Evolutionary conservation across 2,113 vertebrate genomes (phyloP).

Genomic region (Chlorodrepanis virens): DNA sequence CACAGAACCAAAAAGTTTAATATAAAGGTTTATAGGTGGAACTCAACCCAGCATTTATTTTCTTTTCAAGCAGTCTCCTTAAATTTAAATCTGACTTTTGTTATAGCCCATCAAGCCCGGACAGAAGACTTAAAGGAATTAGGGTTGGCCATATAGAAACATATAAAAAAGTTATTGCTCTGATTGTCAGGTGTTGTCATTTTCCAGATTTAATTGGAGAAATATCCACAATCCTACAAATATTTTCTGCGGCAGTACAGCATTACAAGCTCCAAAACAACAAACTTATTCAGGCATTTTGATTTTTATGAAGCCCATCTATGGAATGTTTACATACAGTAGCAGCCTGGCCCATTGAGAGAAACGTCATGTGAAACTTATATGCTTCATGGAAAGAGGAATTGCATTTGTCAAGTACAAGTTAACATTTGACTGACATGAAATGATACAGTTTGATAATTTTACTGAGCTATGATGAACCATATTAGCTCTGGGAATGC

Average conservation of each 20-base stretch:
- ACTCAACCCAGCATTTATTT: not conserved
- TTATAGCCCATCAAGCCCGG: not conserved
- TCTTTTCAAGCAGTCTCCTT: not conserved
- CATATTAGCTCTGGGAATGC: not conserved
- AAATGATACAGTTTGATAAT: not conserved
- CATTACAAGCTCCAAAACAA: not conserved
- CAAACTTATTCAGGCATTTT: not conserved
- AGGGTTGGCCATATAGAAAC: not conserved
- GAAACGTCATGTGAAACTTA: not conserved
- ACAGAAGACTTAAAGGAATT: not conserved
- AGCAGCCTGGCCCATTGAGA: not conserved
- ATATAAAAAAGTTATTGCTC: not conserved
- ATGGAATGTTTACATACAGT: not conserved
- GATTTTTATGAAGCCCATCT: not conserved
- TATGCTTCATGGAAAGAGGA: not conserved
- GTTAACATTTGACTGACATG: not conserved
- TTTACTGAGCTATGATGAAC: not conserved
- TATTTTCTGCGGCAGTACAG: not conserved
- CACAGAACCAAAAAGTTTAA: not conserved
- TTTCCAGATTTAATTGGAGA: not conserved
- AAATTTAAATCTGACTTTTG: not conserved
- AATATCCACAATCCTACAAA: not conserved
- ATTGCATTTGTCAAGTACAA: not conserved
- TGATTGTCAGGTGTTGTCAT: accelerated
- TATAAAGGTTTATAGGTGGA: not conserved